Percentiles rank a stretch among this genome's conserved stretches.
Conservation (phyloP, 2,888 invertebrate genomes). For the Hemaris fuciformis region DNA sequence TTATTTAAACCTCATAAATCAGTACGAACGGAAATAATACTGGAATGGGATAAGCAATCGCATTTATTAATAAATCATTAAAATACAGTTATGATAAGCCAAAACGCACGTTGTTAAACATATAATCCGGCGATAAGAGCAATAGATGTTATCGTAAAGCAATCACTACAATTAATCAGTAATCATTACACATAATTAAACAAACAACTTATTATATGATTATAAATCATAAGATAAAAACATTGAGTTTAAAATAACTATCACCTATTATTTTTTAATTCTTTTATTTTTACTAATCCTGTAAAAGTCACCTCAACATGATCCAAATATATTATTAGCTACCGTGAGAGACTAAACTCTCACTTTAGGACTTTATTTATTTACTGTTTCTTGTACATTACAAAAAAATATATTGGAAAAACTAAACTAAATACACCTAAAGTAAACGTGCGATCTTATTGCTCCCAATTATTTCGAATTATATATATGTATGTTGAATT, state of each 20-base stretch:
- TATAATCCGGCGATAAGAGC: constrained; percentile 27
- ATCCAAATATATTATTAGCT: too few species aligned
- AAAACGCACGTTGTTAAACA: constrained; percentile 11
- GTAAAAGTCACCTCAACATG: too few species aligned
- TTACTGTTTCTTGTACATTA: too few species aligned
- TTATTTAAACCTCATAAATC: background rate
- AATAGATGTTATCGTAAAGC: constrained; percentile 38
- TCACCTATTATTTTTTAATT: too few species aligned
- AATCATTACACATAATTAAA: constrained; percentile 15
- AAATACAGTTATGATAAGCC: background rate
- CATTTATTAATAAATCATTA: background rate
- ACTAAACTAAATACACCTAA: too few species aligned
- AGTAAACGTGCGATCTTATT: too few species aligned
- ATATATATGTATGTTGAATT: too few species aligned
- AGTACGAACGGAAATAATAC: background rate
- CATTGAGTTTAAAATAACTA: background rate
- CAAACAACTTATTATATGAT: background rate
- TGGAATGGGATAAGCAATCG: background rate
- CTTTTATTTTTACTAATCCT: too few species aligned
- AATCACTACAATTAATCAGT: constrained; percentile 28
- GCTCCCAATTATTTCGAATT: too few species aligned
- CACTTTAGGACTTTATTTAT: too few species aligned
- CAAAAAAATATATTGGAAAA: too few species aligned
- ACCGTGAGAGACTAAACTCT: too few species aligned
- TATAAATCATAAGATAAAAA: background rate